A percentile compares a stretch with the other conserved stretches of the same genome.
phyloP scores from a whole-genome alignment of 2,113 vertebrate genomes.

The Sapajus apella region DNA sequence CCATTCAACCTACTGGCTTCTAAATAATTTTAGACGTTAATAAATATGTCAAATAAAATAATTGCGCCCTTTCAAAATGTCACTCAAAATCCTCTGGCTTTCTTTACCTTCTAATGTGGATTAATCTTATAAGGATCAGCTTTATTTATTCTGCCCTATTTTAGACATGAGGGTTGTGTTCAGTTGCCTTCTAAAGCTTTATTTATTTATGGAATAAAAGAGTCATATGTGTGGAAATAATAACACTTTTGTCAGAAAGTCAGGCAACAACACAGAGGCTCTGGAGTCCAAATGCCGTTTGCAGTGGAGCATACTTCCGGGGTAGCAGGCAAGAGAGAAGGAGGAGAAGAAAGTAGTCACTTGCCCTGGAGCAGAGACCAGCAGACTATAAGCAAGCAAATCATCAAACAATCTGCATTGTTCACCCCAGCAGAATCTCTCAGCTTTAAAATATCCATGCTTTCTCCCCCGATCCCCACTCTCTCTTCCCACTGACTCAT shows the following conservation, averaged over 20 bases:
- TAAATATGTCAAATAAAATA: conserved; percentile 7
- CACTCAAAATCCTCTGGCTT: neutral
- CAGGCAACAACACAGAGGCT: neutral
- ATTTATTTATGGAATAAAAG: conserved; percentile 77
- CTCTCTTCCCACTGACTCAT: neutral
- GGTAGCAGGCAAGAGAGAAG: neutral
- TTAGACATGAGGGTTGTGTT: conserved; percentile 53
- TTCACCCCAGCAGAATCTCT: neutral
- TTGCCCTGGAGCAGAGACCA: neutral
- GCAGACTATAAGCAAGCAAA: neutral
- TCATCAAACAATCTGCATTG: neutral
- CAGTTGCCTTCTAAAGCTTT: conserved; percentile 59
- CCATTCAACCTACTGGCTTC: neutral
- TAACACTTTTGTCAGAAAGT: conserved; percentile 74
- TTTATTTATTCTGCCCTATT: conserved; percentile 60
- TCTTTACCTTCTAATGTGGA: neutral
- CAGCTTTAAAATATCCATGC: neutral
- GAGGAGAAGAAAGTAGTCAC: neutral
- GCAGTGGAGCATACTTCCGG: neutral
- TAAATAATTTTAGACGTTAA: neutral
- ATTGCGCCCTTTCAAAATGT: conserved; percentile 4
- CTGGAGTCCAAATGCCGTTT: neutral
- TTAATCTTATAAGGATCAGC: neutral
- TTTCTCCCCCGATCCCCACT: rapidly evolving
- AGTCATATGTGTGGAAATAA: conserved; percentile 75